Evolutionary conservation across 2,113 vertebrate species (phyloP), one percentile per base, ranked within the genome.

Genomic region (Trogon melanurus): DNA sequence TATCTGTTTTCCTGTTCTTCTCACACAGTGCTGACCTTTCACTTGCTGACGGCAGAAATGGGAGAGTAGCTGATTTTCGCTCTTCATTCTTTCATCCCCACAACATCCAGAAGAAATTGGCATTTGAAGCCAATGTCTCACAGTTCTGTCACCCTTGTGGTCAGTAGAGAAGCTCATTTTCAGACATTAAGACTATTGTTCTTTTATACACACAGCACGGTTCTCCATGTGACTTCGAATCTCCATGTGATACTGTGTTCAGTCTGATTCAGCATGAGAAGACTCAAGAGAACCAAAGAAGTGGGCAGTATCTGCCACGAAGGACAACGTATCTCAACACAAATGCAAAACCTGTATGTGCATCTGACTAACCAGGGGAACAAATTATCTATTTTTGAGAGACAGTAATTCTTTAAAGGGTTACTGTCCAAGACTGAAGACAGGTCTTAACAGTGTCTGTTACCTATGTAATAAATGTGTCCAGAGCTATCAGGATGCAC

Each of bases 111-210:
- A 86, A 95, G 32, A 80, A 91, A 29, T 84, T 67, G 27, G 26
- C 94, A 94, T 91, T 93, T 80, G 36, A 81, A 89, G 83, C 25
- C 41, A 50, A 6, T 88, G 92, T 71, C 79, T 97, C 93, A 95
- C 44, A 94, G 81, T 44, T 79, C 51, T 44, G 56, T 96, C 60
- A 94, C 58, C 34, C 85, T 56, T 80, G 79, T 71, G 36, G 78
- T 92, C 48, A 92, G 76, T 27, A 89, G 45, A 3, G 7, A 89
- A 73, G 67, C 22, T 71, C 2, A 85, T 73, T 92, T 80, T 79
- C 60, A 89, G 85, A 95, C 92, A 93, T 90, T 73, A 83, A 51
- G 54, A 61, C 61, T 25, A 93, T 93, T 95, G 92, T 91, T 94
- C 65, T 94, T 91, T 75, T 51, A 84, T 15, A 85, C 30, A 93